These are phyloP conservation scores for Corynorhinus townsendii DNA, from an alignment of 2,113 vertebrate genomes.

Conservation along the genomic window DNA sequence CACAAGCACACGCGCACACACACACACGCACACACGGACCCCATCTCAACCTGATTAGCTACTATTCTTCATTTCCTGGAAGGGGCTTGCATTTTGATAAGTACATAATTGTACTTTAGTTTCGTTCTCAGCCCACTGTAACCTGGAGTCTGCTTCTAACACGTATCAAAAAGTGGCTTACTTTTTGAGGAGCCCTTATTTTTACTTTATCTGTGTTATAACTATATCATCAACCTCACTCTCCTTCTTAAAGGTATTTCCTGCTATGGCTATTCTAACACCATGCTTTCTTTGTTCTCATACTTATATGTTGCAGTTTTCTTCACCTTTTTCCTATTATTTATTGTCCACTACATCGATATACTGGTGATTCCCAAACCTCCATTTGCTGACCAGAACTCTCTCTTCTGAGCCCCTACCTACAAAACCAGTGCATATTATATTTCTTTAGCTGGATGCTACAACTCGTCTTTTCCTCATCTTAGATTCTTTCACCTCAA, in stretches of 20 bases:
- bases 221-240: background rate
- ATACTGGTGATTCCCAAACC: background rate
- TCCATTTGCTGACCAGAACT: background rate
- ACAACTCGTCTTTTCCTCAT: background rate
- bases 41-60: background rate
- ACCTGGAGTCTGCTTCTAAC: background rate
- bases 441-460: background rate
- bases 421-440: background rate
- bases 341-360: background rate
- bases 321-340: background rate
- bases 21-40: background rate
- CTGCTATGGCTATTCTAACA: background rate
- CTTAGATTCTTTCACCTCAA: background rate
- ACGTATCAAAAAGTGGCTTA: background rate
- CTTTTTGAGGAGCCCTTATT: background rate
- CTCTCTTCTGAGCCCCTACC: background rate
- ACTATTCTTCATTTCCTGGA: background rate
- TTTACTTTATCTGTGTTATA: background rate
- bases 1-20: background rate
- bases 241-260: background rate
- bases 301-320: background rate
- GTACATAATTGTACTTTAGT: background rate
- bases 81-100: background rate
- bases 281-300: background rate
- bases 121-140: background rate